Evolutionary conservation across 2,797 vertebrate species (phyloP), one percentile per base, ranked within the genome.

Genomic region (Remorina albescens): DNA sequence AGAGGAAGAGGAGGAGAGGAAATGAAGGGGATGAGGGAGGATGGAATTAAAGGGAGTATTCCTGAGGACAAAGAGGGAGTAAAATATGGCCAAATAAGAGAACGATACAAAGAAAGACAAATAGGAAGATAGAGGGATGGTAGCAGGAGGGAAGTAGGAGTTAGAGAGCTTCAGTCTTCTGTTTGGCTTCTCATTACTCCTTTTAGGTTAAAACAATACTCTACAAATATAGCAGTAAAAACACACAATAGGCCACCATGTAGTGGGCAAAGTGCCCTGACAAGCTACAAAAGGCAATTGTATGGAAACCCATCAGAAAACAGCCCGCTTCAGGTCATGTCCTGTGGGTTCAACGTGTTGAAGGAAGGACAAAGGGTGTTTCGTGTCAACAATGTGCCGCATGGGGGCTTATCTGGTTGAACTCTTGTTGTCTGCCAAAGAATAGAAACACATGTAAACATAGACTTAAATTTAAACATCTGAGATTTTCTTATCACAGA

Each of bases 11-110:
- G n/a, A n/a, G 47, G 49, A n/a, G 28, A 78, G 63, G 50, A 60
- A 76, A 78, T 55, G 5, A 71, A 81, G 67, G 36, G 44, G 65
- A 78, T 3, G 21, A 71, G 59, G 67, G 53, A 73, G 76, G 58
- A 71, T 49, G 79, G 83, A 90, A 88, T 88, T 87, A 77, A 74
- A 79, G 86, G 87, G 86, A 91, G 88, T 80, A 9, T 18, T 49
- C 70, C 19, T 71, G 59, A 28, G 54, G 50, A 54, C 28, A 77
- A 60, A 80, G 64, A 28, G 61, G 30, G 59, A 63, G 66, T 86
- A 59, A 86, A 84, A 86, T 88, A 88, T 42, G 62, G 72, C 56
- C 4, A 12, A 80, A 72, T 4, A 34, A 72, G 71, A 72, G 46
- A 69, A 41, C 1, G 42, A 55, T 6, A 58, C 72, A 73, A 82